Conservation (phyloP, 2,113 vertebrate species). For the Rhegmatorhina hoffmannsi region DNA sequence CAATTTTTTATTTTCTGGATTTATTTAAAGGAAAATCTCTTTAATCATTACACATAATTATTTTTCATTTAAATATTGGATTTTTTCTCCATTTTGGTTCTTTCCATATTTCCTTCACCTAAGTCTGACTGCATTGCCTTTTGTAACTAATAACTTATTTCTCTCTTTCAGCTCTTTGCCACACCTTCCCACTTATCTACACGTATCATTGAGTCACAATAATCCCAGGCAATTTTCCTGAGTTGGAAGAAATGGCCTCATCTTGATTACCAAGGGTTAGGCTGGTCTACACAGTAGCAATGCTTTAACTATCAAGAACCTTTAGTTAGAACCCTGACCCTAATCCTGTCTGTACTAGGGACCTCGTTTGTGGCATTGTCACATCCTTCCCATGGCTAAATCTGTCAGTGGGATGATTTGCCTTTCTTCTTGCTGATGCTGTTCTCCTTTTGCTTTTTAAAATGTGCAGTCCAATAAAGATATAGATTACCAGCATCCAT, state of each 20-base stretch:
- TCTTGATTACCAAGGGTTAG: not conserved
- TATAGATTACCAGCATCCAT: not conserved
- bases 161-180: not conserved
- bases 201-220: not conserved
- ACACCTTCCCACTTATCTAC: not conserved
- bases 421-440: not conserved
- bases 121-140: not conserved
- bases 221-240: not conserved
- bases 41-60: not conserved
- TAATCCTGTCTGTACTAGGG: not conserved
- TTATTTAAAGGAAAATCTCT: not conserved
- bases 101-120: not conserved
- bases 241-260: not conserved
- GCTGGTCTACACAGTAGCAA: not conserved
- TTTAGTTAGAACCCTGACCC: not conserved
- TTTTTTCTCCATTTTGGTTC: not conserved
- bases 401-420: not conserved
- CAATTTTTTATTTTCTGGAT: not conserved
- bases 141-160: not conserved
- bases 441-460: not conserved
- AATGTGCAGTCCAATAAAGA: not conserved
- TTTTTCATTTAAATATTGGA: not conserved
- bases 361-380: not conserved
- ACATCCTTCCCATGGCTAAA: not conserved
- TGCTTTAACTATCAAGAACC: not conserved